A percentile compares a stretch with the other conserved stretches of the same genome.
These are phyloP conservation scores for Oryctolagus cuniculus DNA, from an alignment of 2,113 vertebrate species.

Conservation along the genomic window DNA sequence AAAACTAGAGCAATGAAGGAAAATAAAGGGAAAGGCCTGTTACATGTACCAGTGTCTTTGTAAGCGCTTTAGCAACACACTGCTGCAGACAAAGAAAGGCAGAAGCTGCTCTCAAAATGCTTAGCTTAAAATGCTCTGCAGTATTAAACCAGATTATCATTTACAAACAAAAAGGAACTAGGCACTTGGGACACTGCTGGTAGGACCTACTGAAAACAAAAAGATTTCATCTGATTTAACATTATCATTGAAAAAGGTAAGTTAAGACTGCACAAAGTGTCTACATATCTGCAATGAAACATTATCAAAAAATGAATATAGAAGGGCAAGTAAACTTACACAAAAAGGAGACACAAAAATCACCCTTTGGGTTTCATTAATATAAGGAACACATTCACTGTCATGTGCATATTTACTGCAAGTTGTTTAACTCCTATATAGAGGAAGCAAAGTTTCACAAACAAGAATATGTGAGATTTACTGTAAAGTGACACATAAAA, in stretches of 20 bases:
- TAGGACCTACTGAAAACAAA: constrained; percentile 67
- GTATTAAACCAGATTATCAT: constrained; percentile 56
- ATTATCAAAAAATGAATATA: constrained; percentile 76
- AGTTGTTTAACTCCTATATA: constrained; percentile 61
- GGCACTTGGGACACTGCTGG: constrained; percentile 6
- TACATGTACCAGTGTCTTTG: constrained; percentile 71
- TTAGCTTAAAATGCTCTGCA: constrained; percentile 83
- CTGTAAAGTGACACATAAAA: constrained; percentile 58
- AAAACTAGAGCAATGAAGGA: constrained; percentile 83
- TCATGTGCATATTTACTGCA: not conserved
- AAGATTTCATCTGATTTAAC: constrained; percentile 55
- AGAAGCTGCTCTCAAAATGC: constrained; percentile 85
- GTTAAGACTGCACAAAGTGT: constrained; percentile 64
- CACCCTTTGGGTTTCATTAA: constrained; percentile 66
- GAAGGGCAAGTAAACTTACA: constrained; percentile 83
- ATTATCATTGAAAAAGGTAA: constrained; percentile 16
- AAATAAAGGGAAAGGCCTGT: constrained; percentile 81
- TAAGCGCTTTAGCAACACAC: constrained; percentile 82
- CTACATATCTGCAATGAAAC: constrained; percentile 68
- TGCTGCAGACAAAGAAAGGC: constrained; percentile 83
- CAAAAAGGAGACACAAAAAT: constrained; percentile 67
- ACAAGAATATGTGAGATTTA: constrained; percentile 29
- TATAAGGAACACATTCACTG: constrained; percentile 26
- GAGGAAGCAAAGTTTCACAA: constrained; percentile 66
- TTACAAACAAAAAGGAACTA: constrained; percentile 67